A percentile compares a stretch with the other conserved stretches of the same genome.
Evolutionary conservation across 2,888 invertebrate genomes (phyloP).

Genomic region (Lasioglossum morio): DNA sequence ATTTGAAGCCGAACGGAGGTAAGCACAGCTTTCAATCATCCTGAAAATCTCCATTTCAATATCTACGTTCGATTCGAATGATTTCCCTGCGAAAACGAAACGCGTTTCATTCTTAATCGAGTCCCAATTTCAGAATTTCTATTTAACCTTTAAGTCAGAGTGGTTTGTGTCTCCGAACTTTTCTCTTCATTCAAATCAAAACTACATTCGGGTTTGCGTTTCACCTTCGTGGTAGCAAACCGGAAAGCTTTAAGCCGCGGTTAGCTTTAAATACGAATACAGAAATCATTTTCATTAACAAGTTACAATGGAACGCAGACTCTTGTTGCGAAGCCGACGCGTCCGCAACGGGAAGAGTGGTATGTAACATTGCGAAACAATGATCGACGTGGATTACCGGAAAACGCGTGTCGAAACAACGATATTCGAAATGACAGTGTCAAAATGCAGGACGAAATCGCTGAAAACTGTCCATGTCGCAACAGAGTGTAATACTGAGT

Average conservation of each 20-base stretch:
- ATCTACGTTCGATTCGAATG: not conserved
- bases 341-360: not conserved
- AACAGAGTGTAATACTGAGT: not conserved
- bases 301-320: not conserved
- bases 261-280: not conserved
- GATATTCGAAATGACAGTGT: not conserved
- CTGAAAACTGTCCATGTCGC: not conserved
- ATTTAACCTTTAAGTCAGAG: too few species aligned
- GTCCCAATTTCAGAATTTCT: too few species aligned
- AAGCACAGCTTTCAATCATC: constrained; percentile 79
- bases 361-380: not conserved
- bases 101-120: too few species aligned
- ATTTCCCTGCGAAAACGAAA: not conserved
- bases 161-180: too few species aligned
- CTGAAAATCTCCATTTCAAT: not conserved
- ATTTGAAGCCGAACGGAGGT: constrained; percentile 92
- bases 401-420: constrained; percentile 3
- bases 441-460: not conserved
- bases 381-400: not conserved
- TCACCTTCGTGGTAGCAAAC: too few species aligned
- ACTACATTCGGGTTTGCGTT: too few species aligned
- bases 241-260: too few species aligned
- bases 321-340: not conserved
- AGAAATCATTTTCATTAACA: not conserved
- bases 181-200: too few species aligned